Conservation (phyloP, 2,888 invertebrate species). For the Erynnis tages region DNA sequence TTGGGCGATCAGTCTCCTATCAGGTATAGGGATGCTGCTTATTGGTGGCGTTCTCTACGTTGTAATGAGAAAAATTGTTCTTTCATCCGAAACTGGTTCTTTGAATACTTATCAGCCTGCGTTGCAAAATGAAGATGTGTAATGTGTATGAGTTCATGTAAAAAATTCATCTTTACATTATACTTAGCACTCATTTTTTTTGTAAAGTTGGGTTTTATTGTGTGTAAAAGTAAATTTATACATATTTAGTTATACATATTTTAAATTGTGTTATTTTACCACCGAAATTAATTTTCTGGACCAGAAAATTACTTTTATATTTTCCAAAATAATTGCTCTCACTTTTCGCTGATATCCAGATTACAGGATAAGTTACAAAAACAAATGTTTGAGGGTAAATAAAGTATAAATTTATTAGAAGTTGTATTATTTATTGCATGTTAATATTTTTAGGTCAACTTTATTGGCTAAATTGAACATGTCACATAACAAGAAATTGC, state of each 20-base stretch:
- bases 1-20: constrained; percentile 87
- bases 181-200: too few species aligned
- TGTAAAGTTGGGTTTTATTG: not conserved
- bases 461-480: constrained; percentile 25
- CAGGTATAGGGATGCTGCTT: constrained; percentile 85
- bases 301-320: too few species aligned
- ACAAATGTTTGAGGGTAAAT: not conserved
- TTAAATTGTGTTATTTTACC: not conserved
- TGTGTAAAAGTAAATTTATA: not conserved
- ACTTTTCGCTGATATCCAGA: too few species aligned
- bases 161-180: too few species aligned
- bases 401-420: constrained; percentile 6
- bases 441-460: constrained; percentile 21
- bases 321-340: not conserved
- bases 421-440: constrained; percentile 21
- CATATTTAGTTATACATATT: not conserved
- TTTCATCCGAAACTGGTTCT: constrained; percentile 76
- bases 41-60: constrained; percentile 86
- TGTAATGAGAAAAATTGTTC: constrained; percentile 85
- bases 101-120: constrained; percentile 79
- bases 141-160: too few species aligned
- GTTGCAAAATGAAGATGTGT: constrained; percentile 77
- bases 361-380: not conserved
- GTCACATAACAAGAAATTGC: constrained; percentile 23
- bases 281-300: not conserved